Conservation (phyloP, 1,140 invertebrate species). For the Drosophila santomea region DNA sequence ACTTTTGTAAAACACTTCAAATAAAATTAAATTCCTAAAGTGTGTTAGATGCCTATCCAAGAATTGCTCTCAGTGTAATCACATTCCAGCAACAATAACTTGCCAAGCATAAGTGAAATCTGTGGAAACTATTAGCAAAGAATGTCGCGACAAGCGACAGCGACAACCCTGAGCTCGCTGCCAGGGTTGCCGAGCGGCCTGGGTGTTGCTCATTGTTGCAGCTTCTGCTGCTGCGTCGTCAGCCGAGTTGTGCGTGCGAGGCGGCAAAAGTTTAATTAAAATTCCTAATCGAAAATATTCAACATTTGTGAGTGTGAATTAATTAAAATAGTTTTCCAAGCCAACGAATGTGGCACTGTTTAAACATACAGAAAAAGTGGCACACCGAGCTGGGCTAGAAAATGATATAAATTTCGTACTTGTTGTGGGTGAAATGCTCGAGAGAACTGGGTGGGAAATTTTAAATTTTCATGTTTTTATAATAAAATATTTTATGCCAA, state of each 20-base stretch:
- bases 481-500: neutral
- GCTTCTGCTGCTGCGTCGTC: slow-evolving; percentile 5
- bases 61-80: neutral
- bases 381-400: neutral
- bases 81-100: slow-evolving; percentile 4
- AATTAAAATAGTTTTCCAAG: slow-evolving; percentile 83
- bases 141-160: slow-evolving; percentile 62
- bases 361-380: slow-evolving; percentile 3
- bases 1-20: neutral
- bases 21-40: neutral
- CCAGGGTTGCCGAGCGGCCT: slow-evolving; percentile 59
- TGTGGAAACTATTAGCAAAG: slow-evolving; percentile 64
- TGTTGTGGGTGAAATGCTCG: neutral
- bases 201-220: slow-evolving; percentile 42
- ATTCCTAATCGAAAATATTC: slow-evolving; percentile 83
- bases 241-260: slow-evolving; percentile 51
- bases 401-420: slow-evolving; percentile 4
- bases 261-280: slow-evolving; percentile 84
- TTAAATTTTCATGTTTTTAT: slow-evolving; percentile 1
- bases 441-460: neutral
- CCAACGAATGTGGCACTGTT: slow-evolving; percentile 44
- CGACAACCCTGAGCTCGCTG: slow-evolving; percentile 23
- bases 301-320: slow-evolving; percentile 79
- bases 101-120: slow-evolving; percentile 51
- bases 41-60: neutral